phyloP scores from a whole-genome alignment of 2,113 vertebrate species.

The Rhinolophus ferrumequinum region DNA sequence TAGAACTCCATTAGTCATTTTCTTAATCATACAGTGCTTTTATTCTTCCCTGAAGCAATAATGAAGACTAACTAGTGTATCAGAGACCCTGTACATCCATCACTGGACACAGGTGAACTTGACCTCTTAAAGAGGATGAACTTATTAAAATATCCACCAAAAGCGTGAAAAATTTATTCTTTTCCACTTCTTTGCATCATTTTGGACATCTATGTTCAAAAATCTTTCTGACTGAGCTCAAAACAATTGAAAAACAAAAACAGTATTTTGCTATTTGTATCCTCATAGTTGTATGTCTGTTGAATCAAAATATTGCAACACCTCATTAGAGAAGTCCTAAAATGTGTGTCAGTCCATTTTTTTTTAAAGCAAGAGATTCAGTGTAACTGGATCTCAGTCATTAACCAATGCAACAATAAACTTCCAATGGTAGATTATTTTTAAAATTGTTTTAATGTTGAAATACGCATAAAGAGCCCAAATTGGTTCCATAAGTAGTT shows the following conservation, averaged over 20 bases:
- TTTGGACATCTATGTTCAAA: background rate
- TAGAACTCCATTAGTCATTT: background rate
- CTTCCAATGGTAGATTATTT: background rate
- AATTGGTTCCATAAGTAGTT: background rate
- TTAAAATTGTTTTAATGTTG: background rate
- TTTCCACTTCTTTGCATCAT: background rate
- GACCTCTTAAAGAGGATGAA: background rate
- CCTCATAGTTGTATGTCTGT: constrained; percentile 20
- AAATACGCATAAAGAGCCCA: constrained; percentile 13
- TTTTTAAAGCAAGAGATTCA: background rate
- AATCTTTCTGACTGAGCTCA: background rate
- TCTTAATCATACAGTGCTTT: background rate
- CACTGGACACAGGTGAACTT: background rate
- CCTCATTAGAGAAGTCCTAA: background rate
- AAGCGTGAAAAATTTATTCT: background rate
- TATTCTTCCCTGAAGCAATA: background rate
- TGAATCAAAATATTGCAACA: constrained; percentile 12
- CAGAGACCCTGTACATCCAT: background rate
- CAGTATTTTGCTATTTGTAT: background rate
- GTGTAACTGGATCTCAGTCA: background rate
- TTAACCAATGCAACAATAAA: background rate
- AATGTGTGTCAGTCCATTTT: background rate
- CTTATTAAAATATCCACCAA: constrained; percentile 7
- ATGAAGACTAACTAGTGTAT: background rate
- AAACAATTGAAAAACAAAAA: background rate